Percentiles rank a stretch among this genome's conserved stretches.
Conservation (phyloP, 2,113 vertebrate genomes). For the Muntiacus muntjak region DNA sequence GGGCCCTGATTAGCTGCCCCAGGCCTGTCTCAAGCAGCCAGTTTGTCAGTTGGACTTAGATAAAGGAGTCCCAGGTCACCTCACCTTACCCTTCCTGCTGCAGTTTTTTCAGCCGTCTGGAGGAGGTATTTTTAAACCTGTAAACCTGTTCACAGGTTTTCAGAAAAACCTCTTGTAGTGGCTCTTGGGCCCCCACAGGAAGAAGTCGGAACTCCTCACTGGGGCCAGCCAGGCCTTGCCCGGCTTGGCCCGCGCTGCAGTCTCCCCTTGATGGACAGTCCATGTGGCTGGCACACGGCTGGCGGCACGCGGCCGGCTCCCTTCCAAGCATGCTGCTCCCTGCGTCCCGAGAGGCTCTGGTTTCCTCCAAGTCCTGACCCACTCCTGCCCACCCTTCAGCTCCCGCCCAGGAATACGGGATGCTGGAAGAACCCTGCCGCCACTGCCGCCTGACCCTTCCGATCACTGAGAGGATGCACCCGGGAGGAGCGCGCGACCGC, state of each 20-base stretch:
- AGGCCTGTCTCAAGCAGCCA: not conserved
- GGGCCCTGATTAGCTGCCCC: not conserved
- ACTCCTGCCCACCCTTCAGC: not conserved
- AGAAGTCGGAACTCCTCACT: not conserved
- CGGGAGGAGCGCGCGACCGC: accelerated
- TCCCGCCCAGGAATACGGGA: accelerated
- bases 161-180: not conserved
- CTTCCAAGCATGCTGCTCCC: accelerated
- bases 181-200: not conserved
- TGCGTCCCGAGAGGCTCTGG: not conserved
- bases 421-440: not conserved
- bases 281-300: accelerated
- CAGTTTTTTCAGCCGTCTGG: too few species aligned
- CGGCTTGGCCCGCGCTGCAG: accelerated
- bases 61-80: not conserved
- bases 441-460: accelerated
- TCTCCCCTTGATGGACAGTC: not conserved
- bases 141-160: not conserved
- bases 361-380: not conserved
- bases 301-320: not conserved
- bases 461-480: not conserved
- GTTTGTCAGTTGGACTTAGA: not conserved
- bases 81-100: not conserved
- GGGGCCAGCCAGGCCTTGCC: too few species aligned
- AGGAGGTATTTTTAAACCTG: not conserved